A percentile compares a stretch with the other conserved stretches of the same genome.
These are phyloP conservation scores for Hyalella azteca DNA, from an alignment of 2,888 invertebrate genomes.

Conservation along the genomic window DNA sequence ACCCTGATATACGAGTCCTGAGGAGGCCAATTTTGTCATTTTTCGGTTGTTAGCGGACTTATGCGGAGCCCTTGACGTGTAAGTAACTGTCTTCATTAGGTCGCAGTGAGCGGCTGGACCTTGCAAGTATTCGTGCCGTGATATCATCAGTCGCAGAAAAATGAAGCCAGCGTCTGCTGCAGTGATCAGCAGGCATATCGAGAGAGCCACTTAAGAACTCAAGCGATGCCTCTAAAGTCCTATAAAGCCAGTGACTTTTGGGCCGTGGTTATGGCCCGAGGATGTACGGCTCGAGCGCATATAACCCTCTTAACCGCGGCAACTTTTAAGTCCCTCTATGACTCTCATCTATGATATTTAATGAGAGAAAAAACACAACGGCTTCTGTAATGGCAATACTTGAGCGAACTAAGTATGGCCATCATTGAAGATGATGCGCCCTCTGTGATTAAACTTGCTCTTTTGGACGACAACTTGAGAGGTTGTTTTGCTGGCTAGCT, in stretches of 20 bases:
- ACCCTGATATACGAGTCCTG: constrained; percentile 33
- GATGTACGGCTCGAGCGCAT: neutral
- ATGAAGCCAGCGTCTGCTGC: constrained; percentile 23
- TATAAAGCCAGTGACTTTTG: constrained; percentile 17
- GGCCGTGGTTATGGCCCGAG: neutral
- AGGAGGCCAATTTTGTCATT: constrained; percentile 32
- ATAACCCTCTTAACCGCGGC: constrained; percentile 31
- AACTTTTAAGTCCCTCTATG: constrained; percentile 37
- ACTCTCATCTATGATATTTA: constrained; percentile 37
- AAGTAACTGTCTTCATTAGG: constrained; percentile 36
- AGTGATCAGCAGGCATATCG: constrained; percentile 33
- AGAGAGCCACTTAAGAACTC: constrained; percentile 32
- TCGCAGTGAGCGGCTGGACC: neutral
- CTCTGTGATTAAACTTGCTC: constrained; percentile 23
- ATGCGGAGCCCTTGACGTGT: constrained; percentile 26
- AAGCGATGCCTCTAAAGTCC: constrained; percentile 28
- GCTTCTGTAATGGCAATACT: constrained; percentile 37
- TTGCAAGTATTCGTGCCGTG: neutral
- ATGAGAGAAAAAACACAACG: constrained; percentile 30
- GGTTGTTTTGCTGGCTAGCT: constrained; percentile 1
- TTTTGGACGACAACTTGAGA: constrained; percentile 7
- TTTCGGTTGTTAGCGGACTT: constrained; percentile 34
- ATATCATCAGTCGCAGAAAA: constrained; percentile 9
- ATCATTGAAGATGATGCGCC: constrained; percentile 34
- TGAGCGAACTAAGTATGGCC: constrained; percentile 32